Base-by-base conservation (phyloP, 2,113 vertebrate genomes). In the Empidonax traillii region DNA sequence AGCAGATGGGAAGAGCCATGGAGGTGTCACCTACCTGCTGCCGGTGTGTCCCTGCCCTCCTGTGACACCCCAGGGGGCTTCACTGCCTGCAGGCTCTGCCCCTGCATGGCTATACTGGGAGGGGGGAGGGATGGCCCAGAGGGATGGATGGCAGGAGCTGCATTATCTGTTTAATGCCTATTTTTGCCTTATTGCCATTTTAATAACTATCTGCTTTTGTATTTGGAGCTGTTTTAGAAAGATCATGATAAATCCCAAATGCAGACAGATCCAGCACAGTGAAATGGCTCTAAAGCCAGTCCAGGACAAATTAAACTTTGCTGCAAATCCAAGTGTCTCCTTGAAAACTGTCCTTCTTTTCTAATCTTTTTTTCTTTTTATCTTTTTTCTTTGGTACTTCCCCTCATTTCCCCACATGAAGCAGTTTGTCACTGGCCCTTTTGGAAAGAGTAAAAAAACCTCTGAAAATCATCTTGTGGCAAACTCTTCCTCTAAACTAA, bases 1-100 rank as follows among this genome's bases (percentile, higher is more conserved):
- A 24, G 59, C 52, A 72, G 46, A 12, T 46, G 77, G 66, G 72
- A 49, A 44, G 52, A 72, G 20, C 52, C 3, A 0, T 6, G 39
- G n/a, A 78, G 41, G 43, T 46, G 74, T 62, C 53, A 62, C 61
- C 44, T 23, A 62, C 59, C 44, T 27, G 59, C 58, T 59, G 51
- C 56, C 1, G 2, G 43, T 9, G 68, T 31, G 39, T 55, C 46
- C 35, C 43, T 85, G 55, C 33, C 49, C 55, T 71, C 30, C 56
- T 0, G 0, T 43, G 31, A 9, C 58, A 30, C 10, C 41, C 35
- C 41, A 9, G 3, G 0, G 3, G 56, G 30, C 2, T 37, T 8
- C 19, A 1, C 18, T 35, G 56, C 65, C 75, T 51, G 31, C 3
- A 3, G 51, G 28, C 28, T 67, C 66, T 68, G 66, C 61, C 62